phyloP scores from a whole-genome alignment of 2,113 vertebrate species.

The Gnathonemus longibarbis region DNA sequence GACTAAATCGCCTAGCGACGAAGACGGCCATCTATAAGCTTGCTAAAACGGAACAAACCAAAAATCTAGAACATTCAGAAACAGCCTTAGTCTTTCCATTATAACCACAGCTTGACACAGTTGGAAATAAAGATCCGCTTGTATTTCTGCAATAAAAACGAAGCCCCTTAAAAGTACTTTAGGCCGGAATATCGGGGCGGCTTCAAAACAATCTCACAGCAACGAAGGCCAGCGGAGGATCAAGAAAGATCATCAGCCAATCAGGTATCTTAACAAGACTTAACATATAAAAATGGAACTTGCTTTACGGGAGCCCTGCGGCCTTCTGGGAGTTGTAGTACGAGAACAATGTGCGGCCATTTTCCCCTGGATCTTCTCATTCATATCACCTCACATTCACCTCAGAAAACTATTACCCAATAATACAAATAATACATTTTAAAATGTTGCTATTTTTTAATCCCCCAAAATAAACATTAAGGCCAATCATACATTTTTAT shows the following conservation, averaged over 20 bases:
- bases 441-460: not conserved
- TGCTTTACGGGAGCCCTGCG: not conserved
- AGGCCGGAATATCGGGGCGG: not conserved
- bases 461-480: not conserved
- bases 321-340: not conserved
- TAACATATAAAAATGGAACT: not conserved
- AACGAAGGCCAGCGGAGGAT: not conserved
- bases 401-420: not conserved
- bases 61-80: not conserved
- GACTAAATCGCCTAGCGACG: not conserved
- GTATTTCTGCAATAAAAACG: not conserved
- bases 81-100: not conserved
- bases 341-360: not conserved
- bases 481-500: not conserved
- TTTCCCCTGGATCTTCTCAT: not conserved
- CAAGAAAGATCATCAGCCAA: not conserved
- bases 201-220: not conserved
- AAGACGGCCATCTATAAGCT: not conserved
- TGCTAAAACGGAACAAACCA: not conserved
- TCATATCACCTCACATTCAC: not conserved
- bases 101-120: not conserved
- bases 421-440: not conserved
- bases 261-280: not conserved
- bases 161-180: not conserved
- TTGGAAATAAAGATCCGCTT: not conserved